Evolutionary conservation across 2,888 invertebrate species (phyloP), one percentile per base, ranked within the genome.

Genomic region (Protodeltote pygarga): DNA sequence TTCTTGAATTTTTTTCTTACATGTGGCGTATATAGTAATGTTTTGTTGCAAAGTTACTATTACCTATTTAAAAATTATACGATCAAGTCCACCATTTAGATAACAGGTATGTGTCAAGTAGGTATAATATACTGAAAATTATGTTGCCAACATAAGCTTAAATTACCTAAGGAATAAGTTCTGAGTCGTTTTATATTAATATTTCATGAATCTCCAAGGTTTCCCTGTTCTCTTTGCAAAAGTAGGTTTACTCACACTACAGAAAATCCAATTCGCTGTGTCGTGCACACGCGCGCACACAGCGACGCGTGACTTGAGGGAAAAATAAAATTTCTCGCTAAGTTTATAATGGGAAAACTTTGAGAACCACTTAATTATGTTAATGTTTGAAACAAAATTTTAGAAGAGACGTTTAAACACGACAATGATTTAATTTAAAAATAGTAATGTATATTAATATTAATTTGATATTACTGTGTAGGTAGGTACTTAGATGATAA

Each of bases 301-400:
- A 79, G 66, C 59, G 70, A 77, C 83, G 82, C 77, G 74, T 89
- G 89, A 91, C 92, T 91, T 90, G 91, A 90, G 92, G 92, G 92
- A 91, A 92, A 92, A 92, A 92, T 92, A 92, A 92, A 92, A 92
- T 91, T 92, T 91, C 91, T 92, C 89, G 87, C 91, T 91, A 92
- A 92, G 92, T 92, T 92, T 91, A 91, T 92, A 92, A 92, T 92
- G 92, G 92, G 92, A 92, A 92, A 92, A 92, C 91, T 92, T 92
- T 90, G 90, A 90, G 91, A 92, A 90, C 92, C 92, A 92, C 92
- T 92, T 92, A 92, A 92, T 92, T 92, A 92, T 92, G 92, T 92
- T 92, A 92, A 92, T 92, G 92, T 92, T 91, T 88, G 87, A 92
- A 92, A 92, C 92, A 89, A 90, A 91, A 92, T 91, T 92, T 89